These are phyloP conservation scores for Telmatherina bonti DNA, from an alignment of 2,797 vertebrate species.

Conservation along the genomic window DNA sequence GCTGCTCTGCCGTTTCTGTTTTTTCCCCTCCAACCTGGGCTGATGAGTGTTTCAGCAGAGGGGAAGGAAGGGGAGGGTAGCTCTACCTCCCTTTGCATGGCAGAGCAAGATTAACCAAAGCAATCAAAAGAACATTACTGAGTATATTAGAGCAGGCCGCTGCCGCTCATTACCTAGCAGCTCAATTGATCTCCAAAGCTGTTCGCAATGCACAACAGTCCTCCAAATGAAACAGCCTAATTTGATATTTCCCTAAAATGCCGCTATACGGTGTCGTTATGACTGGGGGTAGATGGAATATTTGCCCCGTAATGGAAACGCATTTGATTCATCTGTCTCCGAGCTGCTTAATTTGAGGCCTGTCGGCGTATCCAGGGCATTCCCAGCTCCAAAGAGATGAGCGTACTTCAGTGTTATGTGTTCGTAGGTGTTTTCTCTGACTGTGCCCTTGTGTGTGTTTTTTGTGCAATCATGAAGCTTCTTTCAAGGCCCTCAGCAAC, in stretches of 20 bases:
- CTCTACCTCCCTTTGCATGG: slow-evolving; percentile 40
- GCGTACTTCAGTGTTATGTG: slow-evolving; percentile 18
- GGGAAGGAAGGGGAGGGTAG: neutral
- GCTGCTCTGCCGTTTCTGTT: slow-evolving; percentile 21
- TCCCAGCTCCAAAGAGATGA: slow-evolving; percentile 53
- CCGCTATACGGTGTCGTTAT: slow-evolving; percentile 77
- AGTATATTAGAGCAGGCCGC: slow-evolving; percentile 81
- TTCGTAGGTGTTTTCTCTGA: slow-evolving; percentile 18
- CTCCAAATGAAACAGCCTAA: slow-evolving; percentile 84
- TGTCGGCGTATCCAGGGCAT: slow-evolving; percentile 47
- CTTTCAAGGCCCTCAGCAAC: slow-evolving; percentile 51
- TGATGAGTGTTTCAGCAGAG: slow-evolving; percentile 24
- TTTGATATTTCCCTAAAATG: slow-evolving; percentile 84
- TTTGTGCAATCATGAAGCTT: slow-evolving; percentile 46
- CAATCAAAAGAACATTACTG: slow-evolving; percentile 86
- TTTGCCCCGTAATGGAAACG: slow-evolving; percentile 75
- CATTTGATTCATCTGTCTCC: slow-evolving; percentile 77
- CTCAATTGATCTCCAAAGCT: slow-evolving; percentile 80
- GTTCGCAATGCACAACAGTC: slow-evolving; percentile 77
- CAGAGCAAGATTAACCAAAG: slow-evolving; percentile 81
- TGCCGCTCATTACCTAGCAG: slow-evolving; percentile 79
- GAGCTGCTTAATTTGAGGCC: slow-evolving; percentile 72
- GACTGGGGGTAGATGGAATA: slow-evolving; percentile 70
- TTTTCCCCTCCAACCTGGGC: slow-evolving; percentile 46
- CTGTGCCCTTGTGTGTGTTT: slow-evolving; percentile 50